Evolutionary conservation across 2,113 vertebrate genomes (phyloP).

Genomic region (Phoenicopterus ruber): DNA sequence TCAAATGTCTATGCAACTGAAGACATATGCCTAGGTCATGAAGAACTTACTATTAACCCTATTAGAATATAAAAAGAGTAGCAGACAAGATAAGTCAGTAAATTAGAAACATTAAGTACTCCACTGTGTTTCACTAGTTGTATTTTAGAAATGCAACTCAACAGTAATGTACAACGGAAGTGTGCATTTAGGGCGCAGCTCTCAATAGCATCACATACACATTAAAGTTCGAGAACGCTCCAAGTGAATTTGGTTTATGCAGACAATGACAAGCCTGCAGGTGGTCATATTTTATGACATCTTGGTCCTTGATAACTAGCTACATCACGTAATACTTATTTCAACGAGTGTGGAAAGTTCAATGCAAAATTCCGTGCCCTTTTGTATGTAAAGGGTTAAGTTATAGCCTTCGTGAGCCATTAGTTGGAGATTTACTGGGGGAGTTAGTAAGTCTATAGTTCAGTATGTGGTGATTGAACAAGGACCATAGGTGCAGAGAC

Average conservation of each 20-base stretch:
- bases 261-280: slow-evolving; percentile 21
- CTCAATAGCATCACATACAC: background rate
- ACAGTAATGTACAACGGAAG: background rate
- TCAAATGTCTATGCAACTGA: background rate
- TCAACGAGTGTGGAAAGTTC: slow-evolving; percentile 43
- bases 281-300: slow-evolving; percentile 12
- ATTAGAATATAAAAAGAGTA: background rate
- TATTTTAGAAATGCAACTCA: slow-evolving; percentile 23
- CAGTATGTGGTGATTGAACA: slow-evolving; percentile 81
- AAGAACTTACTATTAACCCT: background rate
- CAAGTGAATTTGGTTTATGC: background rate
- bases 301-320: background rate
- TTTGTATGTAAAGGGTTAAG: slow-evolving; percentile 82
- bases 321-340: slow-evolving; percentile 67
- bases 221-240: background rate
- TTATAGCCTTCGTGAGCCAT: slow-evolving; percentile 77
- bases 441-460: slow-evolving; percentile 79
- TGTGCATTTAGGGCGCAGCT: background rate
- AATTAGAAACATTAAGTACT: background rate
- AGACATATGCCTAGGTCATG: background rate
- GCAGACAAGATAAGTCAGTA: background rate
- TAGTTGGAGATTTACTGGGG: slow-evolving; percentile 80
- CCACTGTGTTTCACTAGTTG: background rate
- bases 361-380: slow-evolving; percentile 53
- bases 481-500: slow-evolving; percentile 73